phyloP scores from a whole-genome alignment of 2,797 vertebrate genomes.

The Adrianichthys oophorus region DNA sequence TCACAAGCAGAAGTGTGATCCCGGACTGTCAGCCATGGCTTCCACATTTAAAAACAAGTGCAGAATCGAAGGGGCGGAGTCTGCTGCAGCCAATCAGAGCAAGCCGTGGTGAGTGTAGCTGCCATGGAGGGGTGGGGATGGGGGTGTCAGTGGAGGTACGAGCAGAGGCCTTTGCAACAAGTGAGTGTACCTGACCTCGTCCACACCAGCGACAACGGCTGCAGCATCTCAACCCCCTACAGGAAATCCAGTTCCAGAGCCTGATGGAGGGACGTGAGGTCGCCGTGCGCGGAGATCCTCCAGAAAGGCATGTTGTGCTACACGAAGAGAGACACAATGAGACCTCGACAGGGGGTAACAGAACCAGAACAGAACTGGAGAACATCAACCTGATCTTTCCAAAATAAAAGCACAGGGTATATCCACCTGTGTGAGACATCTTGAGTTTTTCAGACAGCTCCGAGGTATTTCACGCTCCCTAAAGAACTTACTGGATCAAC shows the following conservation, averaged over 20 bases:
- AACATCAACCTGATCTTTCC: too few species aligned
- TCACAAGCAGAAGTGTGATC: too few species aligned
- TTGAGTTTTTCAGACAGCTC: too few species aligned
- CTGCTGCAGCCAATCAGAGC: slow-evolving; percentile 23
- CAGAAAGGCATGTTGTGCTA: slow-evolving; percentile 99
- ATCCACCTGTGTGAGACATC: too few species aligned
- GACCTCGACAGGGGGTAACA: too few species aligned
- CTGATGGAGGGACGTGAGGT: slow-evolving; percentile 95
- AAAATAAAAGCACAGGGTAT: too few species aligned
- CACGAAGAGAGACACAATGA: background rate
- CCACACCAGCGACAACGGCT: background rate
- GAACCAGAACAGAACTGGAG: too few species aligned
- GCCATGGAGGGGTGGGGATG: slow-evolving; percentile 65
- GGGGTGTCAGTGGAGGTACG: background rate
- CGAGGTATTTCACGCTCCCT: too few species aligned
- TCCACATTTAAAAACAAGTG: background rate
- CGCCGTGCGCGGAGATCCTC: slow-evolving; percentile 93
- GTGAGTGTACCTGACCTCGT: background rate
- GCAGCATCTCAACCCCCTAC: slow-evolving; percentile 67
- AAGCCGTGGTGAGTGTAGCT: slow-evolving; percentile 69
- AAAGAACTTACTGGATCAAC: too few species aligned
- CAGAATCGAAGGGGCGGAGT: background rate
- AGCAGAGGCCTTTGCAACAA: background rate
- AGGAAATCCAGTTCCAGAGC: slow-evolving; percentile 97
- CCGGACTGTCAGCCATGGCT: too few species aligned